phyloP scores from a whole-genome alignment of 2,888 invertebrate genomes.

The Heterodera filipjevi region DNA sequence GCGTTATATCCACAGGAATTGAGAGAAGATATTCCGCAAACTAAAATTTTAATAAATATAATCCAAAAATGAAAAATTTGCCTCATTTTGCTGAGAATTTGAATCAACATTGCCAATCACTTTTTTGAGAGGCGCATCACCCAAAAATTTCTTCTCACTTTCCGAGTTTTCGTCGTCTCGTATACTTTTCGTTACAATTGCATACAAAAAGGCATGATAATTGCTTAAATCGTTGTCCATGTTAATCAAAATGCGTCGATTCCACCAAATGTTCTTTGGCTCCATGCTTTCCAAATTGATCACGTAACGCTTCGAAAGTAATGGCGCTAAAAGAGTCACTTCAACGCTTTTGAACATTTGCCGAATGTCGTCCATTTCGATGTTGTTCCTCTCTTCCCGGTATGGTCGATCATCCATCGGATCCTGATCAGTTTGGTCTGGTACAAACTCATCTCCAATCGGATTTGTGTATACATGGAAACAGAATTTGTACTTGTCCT shows the following conservation, averaged over 20 bases:
- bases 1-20: neutral
- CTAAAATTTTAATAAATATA: neutral
- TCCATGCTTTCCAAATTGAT: slow-evolving; percentile 1
- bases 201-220: neutral
- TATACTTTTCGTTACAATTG: neutral
- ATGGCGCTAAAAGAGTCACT: neutral
- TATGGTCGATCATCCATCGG: slow-evolving; percentile 1
- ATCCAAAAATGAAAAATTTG: neutral
- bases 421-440: neutral
- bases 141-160: neutral
- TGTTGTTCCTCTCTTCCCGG: neutral
- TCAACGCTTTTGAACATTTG: neutral
- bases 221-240: neutral
- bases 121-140: neutral
- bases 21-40: neutral
- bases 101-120: neutral
- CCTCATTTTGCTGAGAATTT: neutral
- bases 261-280: neutral
- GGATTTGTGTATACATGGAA: neutral
- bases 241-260: neutral
- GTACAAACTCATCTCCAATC: neutral
- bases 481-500: neutral
- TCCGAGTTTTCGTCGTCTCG: neutral
- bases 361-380: neutral
- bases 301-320: neutral